A percentile compares a stretch with the other conserved stretches of the same genome.
Conservation (phyloP, 2,797 vertebrate species). For the Tapirus indicus region DNA sequence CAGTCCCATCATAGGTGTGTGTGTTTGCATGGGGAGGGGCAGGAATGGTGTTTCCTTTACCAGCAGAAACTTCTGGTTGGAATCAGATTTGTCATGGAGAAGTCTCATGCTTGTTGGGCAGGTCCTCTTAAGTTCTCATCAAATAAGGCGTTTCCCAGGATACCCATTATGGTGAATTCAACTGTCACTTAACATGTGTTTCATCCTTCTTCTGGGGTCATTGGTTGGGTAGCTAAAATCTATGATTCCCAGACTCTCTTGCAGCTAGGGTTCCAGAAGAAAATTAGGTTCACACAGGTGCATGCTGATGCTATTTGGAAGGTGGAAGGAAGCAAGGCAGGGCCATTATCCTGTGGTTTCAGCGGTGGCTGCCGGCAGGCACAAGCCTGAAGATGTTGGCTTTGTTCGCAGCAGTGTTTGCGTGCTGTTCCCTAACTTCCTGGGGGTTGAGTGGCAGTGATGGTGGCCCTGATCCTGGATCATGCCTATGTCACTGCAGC, state of each 20-base stretch:
- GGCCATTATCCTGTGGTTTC: not conserved
- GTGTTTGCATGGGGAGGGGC: rapidly evolving
- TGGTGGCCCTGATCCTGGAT: not conserved
- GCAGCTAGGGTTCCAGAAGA: constrained; percentile 43
- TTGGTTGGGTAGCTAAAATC: not conserved
- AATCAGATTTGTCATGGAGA: not conserved
- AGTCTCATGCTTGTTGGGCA: not conserved
- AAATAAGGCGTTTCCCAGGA: not conserved
- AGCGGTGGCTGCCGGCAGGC: not conserved
- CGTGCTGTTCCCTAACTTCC: not conserved
- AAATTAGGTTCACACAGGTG: not conserved
- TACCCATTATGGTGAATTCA: not conserved
- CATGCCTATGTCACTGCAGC: not conserved
- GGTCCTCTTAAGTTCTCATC: not conserved
- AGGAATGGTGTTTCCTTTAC: not conserved
- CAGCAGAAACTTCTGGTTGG: not conserved
- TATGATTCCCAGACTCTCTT: constrained; percentile 42
- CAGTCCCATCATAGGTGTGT: not conserved
- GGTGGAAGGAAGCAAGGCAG: not conserved
- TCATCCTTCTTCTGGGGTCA: not conserved
- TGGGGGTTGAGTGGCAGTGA: not conserved
- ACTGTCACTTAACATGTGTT: not conserved
- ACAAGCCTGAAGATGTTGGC: not conserved
- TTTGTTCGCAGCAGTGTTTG: not conserved
- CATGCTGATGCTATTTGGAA: not conserved